Evolutionary conservation across 2,888 invertebrate genomes (phyloP), one percentile per base, ranked within the genome.

Genomic region (Macropis europaea): DNA sequence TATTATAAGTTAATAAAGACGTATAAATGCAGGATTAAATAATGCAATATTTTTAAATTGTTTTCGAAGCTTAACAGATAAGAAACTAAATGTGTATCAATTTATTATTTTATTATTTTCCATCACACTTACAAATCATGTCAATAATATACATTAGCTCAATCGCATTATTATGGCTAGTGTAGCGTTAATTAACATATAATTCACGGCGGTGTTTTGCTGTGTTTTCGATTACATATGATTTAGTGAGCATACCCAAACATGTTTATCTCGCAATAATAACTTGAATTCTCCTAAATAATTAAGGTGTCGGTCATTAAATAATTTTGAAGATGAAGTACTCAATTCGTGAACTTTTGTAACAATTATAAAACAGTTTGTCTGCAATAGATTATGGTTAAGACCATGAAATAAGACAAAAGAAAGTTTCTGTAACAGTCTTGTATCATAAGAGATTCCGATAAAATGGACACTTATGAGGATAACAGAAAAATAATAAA

Each of bases 21-120:
- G 78, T 83, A 85, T 82, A 83, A 85, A 85, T 84, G 80, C 79
- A 80, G 76, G 81, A 82, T 83, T 81, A 79, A 84, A 73, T 84
- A 83, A 84, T 77, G 78, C 64, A 75, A 70, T 79, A 74, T 67
- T 66, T 42, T 56, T 48, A 59, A 68, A 15, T 75, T 63, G 68
- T 64, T 69, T 69, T 76, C 54, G 59, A 70, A 67, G 72, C 63
- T 70, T 57, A 80, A 71, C 70, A 53, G 64, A 73, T 71, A 73
- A 73, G 66, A 77, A 71, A 79, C 66, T n/a, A 68, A 68, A 68
- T 68, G 74, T 77, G 68, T 80, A 80, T 71, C 57, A 77, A 80
- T 81, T 81, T 68, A 73, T 70, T 73, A 53, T 64, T 74, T 74
- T 81, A 81, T 81, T 74, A 75, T 73, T 82, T 75, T 81, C 68